Conservation (phyloP, 2,888 invertebrate genomes). For the Molanna angustata region DNA sequence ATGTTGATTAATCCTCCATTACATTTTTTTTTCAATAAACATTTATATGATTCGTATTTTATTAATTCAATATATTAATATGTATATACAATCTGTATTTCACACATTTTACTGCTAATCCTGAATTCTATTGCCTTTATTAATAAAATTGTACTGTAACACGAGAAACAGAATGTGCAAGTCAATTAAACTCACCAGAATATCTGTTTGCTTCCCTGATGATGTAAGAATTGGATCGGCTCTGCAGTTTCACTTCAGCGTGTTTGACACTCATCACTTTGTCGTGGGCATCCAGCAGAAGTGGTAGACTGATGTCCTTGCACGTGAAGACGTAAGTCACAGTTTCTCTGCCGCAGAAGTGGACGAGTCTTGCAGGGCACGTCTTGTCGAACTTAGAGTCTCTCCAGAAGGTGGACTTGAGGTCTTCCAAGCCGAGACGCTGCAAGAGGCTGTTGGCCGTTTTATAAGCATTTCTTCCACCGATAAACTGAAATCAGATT, state of each 20-base stretch:
- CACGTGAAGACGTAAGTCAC: slow-evolving; percentile 50
- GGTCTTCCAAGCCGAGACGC: slow-evolving; percentile 47
- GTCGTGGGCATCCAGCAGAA: slow-evolving; percentile 56
- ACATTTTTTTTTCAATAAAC: too few relatives aligned
- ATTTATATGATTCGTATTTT: too few relatives aligned
- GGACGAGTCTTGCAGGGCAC: slow-evolving; percentile 48
- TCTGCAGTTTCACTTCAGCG: slow-evolving; percentile 46
- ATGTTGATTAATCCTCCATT: too few relatives aligned
- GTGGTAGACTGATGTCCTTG: slow-evolving; percentile 50
- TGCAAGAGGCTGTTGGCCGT: slow-evolving; percentile 49
- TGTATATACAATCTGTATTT: too few relatives aligned
- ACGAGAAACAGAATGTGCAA: too few relatives aligned
- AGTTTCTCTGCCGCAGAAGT: slow-evolving; percentile 49
- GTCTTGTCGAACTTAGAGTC: slow-evolving; percentile 51
- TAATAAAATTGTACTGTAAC: too few relatives aligned
- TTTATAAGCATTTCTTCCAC: slow-evolving; percentile 49
- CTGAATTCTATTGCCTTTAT: too few relatives aligned
- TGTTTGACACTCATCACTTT: slow-evolving; percentile 50
- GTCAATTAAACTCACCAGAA: slow-evolving; percentile 50
- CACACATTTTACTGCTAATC: too few relatives aligned
- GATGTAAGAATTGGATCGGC: slow-evolving; percentile 51
- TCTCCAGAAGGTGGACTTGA: slow-evolving; percentile 48
- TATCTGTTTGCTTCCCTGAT: slow-evolving; percentile 49
- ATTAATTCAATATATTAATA: too few relatives aligned
- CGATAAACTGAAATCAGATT: slow-evolving; percentile 44